These are phyloP conservation scores for Cavia porcellus DNA, from an alignment of 2,113 vertebrate species.

Conservation along the genomic window DNA sequence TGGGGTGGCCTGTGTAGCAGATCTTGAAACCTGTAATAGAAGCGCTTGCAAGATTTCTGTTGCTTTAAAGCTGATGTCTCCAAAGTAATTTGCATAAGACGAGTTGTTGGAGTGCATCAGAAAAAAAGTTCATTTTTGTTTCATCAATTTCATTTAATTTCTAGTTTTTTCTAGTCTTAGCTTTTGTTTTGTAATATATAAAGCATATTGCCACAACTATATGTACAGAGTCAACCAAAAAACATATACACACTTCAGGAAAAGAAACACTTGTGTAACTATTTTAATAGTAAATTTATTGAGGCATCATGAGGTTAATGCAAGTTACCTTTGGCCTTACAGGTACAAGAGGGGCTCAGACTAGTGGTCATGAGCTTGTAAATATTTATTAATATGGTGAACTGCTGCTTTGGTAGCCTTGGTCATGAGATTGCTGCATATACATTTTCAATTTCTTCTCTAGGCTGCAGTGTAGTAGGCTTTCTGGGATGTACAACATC, in stretches of 20 bases:
- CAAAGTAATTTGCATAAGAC: neutral
- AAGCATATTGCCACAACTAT: neutral
- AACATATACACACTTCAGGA: neutral
- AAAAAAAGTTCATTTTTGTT: neutral
- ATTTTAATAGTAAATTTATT: neutral
- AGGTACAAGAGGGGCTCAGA: neutral
- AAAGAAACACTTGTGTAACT: neutral
- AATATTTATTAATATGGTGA: neutral
- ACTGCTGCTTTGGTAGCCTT: neutral
- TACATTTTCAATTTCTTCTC: neutral
- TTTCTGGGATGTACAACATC: neutral
- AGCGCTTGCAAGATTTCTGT: neutral
- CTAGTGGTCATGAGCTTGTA: neutral
- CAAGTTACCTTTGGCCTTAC: neutral
- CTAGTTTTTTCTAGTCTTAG: conserved; percentile 40
- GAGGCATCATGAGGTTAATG: neutral
- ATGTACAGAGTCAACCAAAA: neutral
- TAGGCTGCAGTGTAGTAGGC: neutral
- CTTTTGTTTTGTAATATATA: conserved; percentile 37
- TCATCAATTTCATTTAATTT: neutral
- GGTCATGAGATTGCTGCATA: neutral
- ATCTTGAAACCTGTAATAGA: neutral
- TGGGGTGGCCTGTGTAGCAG: neutral
- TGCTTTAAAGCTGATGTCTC: neutral
- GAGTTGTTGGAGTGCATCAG: neutral